These are phyloP conservation scores for Condylura cristata DNA, from an alignment of 2,113 vertebrate genomes.

Conservation along the genomic window DNA sequence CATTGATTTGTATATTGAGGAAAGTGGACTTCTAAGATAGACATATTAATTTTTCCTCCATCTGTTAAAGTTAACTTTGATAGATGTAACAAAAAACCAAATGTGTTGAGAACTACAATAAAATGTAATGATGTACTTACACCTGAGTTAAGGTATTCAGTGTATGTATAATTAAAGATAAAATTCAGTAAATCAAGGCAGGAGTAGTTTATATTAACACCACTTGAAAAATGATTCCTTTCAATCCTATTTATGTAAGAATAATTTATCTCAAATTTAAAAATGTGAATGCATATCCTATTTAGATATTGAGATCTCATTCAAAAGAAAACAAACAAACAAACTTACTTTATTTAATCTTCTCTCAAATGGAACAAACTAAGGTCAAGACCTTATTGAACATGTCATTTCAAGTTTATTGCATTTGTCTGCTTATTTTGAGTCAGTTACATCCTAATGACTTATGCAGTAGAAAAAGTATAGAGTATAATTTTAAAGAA, in stretches of 20 bases:
- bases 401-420: conserved; percentile 61
- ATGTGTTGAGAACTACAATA: conserved; percentile 51
- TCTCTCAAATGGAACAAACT: conserved; percentile 52
- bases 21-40: conserved; percentile 2
- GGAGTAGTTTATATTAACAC: conserved; percentile 33
- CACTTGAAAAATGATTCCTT: conserved; percentile 58
- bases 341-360: conserved; percentile 72
- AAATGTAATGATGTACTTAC: conserved; percentile 26
- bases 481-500: conserved; percentile 43
- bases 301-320: conserved; percentile 47
- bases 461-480: conserved; percentile 25
- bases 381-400: conserved; percentile 57
- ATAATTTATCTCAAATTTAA: conserved; percentile 61
- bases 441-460: conserved; percentile 37
- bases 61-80: conserved; percentile 38
- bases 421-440: conserved; percentile 63
- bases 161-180: conserved; percentile 53
- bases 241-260: background rate
- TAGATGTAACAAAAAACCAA: background rate
- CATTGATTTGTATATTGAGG: background rate
- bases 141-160: background rate
- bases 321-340: conserved; percentile 50
- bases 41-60: background rate
- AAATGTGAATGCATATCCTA: conserved; percentile 32
- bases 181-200: conserved; percentile 45